Conservation (phyloP, 2,113 vertebrate species). For the Thamnophis sirtalis region DNA sequence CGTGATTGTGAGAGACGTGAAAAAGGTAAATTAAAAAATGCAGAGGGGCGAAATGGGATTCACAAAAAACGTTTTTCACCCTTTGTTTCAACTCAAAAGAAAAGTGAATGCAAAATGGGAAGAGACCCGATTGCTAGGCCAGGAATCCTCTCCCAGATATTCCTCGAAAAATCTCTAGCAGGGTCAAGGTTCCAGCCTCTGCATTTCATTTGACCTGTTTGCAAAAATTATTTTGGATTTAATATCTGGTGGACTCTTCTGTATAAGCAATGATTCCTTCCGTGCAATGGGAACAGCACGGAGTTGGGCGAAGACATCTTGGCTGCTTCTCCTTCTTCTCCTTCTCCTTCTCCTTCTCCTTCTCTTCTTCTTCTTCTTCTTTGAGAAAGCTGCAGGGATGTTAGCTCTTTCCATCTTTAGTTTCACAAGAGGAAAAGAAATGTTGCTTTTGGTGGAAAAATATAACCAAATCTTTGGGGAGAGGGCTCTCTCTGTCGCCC, state of each 20-base stretch:
- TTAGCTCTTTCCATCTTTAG: background rate
- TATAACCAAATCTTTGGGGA: background rate
- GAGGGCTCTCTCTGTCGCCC: background rate
- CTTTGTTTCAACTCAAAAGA: background rate
- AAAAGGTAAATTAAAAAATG: constrained; percentile 80
- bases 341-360: too few species aligned
- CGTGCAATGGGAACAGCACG: background rate
- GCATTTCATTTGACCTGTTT: background rate
- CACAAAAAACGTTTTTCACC: background rate
- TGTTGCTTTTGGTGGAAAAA: background rate
- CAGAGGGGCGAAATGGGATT: background rate
- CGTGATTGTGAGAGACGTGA: constrained; percentile 92
- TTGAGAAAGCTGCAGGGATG: background rate
- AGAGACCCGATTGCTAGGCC: too few species aligned
- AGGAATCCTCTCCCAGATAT: background rate
- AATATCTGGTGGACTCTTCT: background rate
- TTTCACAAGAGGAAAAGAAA: background rate
- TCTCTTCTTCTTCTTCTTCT: too few species aligned
- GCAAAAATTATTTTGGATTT: background rate
- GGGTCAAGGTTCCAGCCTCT: background rate
- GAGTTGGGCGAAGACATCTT: background rate
- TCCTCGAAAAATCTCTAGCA: background rate
- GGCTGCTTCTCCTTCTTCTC: too few species aligned
- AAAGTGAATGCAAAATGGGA: background rate
- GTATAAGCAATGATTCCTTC: background rate